phyloP scores from a whole-genome alignment of 2,888 invertebrate genomes.

The Anaspis maculata region DNA sequence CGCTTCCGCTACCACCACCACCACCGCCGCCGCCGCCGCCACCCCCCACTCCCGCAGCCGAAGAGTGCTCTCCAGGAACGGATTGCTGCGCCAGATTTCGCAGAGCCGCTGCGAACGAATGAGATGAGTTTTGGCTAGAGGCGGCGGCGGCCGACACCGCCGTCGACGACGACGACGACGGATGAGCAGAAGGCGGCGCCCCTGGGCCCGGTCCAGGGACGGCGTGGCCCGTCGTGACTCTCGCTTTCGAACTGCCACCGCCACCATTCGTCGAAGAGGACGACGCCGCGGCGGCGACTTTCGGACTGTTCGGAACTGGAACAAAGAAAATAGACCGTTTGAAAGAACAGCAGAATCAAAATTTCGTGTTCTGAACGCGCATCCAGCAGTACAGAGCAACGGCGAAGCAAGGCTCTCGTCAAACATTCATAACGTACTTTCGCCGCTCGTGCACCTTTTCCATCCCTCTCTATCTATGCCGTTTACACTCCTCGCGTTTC shows the following conservation, averaged over 20 bases:
- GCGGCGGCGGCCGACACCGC: slow-evolving; percentile 19
- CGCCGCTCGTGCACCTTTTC: too few species aligned
- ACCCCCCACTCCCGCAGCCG: slow-evolving; percentile 21
- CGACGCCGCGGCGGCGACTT: slow-evolving; percentile 29
- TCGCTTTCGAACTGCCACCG: slow-evolving; percentile 33
- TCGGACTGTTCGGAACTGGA: slow-evolving; percentile 28
- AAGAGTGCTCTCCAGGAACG: slow-evolving; percentile 52
- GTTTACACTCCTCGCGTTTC: too few species aligned
- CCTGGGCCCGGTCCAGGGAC: slow-evolving; percentile 43
- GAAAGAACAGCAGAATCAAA: neutral
- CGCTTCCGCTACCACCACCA: slow-evolving; percentile 17
- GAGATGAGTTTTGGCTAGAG: slow-evolving; percentile 37
- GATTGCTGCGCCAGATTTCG: slow-evolving; percentile 88
- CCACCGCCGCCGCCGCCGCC: slow-evolving; percentile 31
- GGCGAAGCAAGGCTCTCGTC: too few species aligned
- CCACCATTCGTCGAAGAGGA: slow-evolving; percentile 13
- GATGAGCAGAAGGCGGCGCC: too few species aligned
- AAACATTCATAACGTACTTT: too few species aligned
- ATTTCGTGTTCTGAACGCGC: too few species aligned
- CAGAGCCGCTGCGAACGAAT: slow-evolving; percentile 85
- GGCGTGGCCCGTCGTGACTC: slow-evolving; percentile 32
- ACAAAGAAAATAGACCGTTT: slow-evolving; percentile 8
- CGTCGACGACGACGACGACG: slow-evolving; percentile 21
- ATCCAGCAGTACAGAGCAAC: too few species aligned
- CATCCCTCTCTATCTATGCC: too few species aligned